Conservation (phyloP, 2,888 invertebrate genomes). For the Apamea crenata region DNA sequence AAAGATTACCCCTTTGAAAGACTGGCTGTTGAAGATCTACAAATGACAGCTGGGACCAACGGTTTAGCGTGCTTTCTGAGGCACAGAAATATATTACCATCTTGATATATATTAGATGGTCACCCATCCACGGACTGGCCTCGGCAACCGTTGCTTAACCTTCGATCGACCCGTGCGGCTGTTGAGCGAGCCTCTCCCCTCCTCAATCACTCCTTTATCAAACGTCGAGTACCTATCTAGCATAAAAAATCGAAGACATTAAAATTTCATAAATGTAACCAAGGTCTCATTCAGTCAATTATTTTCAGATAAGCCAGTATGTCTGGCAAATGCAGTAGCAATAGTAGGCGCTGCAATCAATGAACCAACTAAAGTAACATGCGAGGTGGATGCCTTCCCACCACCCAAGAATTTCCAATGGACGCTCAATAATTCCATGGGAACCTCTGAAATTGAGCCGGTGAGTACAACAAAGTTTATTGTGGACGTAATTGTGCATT, state of each 20-base stretch:
- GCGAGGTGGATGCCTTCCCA: slow-evolving; percentile 96
- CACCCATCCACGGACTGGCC: neutral
- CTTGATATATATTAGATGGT: neutral
- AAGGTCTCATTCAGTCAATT: neutral
- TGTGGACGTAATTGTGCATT: slow-evolving; percentile 38
- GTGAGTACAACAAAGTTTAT: slow-evolving; percentile 72
- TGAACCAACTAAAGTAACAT: slow-evolving; percentile 94
- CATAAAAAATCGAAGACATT: neutral
- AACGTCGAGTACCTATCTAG: neutral
- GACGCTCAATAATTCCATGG: slow-evolving; percentile 97
- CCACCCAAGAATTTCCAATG: slow-evolving; percentile 95
- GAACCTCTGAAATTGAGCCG: slow-evolving; percentile 92
- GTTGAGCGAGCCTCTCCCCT: neutral
- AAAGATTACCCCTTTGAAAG: neutral
- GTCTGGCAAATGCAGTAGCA: slow-evolving; percentile 92
- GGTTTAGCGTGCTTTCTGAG: neutral
- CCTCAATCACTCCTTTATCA: neutral
- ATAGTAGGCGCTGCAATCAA: slow-evolving; percentile 96
- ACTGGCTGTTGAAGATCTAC: neutral
- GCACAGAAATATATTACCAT: too few species aligned
- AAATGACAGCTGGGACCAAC: neutral
- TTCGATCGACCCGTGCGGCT: neutral
- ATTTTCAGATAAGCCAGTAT: slow-evolving; percentile 94
- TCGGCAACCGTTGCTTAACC: neutral
- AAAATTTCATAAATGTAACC: neutral